Conservation (phyloP, 2,888 invertebrate species). For the Lochmaea crataegi region DNA sequence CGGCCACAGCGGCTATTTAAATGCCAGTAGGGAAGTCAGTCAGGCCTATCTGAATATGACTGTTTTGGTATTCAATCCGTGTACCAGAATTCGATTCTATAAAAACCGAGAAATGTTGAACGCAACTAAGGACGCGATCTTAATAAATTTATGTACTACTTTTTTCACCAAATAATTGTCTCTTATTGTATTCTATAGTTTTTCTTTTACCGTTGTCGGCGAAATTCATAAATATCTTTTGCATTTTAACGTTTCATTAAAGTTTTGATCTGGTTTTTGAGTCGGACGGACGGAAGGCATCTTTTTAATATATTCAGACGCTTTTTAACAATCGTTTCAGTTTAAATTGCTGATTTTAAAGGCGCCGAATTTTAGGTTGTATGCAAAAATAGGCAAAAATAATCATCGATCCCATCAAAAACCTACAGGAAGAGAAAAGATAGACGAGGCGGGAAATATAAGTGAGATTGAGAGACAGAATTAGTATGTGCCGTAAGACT, state of each 20-base stretch:
- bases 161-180: slow-evolving; percentile 44
- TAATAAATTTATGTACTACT: slow-evolving; percentile 42
- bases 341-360: no score
- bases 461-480: no score
- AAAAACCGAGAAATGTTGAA: slow-evolving; percentile 51
- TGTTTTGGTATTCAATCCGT: slow-evolving; percentile 50
- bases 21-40: slow-evolving; percentile 48
- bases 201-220: slow-evolving; percentile 20
- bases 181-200: slow-evolving; percentile 40
- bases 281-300: not conserved
- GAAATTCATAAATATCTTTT: slow-evolving; percentile 43
- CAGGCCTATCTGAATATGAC: slow-evolving; percentile 53
- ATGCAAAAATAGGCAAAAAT: no score
- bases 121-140: slow-evolving; percentile 42
- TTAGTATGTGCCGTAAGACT: no score
- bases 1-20: slow-evolving; percentile 52
- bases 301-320: not conserved
- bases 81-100: slow-evolving; percentile 49
- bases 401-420: no score
- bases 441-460: no score
- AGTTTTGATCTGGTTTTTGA: slow-evolving; percentile 36
- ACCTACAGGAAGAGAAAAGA: no score
- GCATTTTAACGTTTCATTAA: slow-evolving; percentile 43
- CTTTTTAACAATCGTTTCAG: not conserved
- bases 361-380: no score